Percentiles rank a stretch among this genome's conserved stretches.
Evolutionary conservation across 2,888 invertebrate genomes (phyloP).

Genomic region (Noctua fimbriata): DNA sequence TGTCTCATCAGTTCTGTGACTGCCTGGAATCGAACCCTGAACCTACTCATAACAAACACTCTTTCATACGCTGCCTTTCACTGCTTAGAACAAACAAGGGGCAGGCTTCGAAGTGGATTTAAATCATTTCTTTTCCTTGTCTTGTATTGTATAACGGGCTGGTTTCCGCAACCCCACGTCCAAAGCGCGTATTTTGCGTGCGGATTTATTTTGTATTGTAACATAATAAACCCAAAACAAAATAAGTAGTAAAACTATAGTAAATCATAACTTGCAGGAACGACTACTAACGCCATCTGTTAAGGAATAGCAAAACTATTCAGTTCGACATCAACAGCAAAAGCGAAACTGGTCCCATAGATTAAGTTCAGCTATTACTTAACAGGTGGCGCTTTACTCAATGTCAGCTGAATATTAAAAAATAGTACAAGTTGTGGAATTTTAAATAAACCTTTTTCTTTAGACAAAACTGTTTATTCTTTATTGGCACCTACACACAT

Average conservation of each 20-base stretch:
- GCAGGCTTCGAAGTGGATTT: background rate
- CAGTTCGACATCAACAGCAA: background rate
- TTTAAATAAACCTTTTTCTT: background rate
- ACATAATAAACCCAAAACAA: background rate
- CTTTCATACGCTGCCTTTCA: background rate
- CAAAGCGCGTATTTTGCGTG: too few species aligned
- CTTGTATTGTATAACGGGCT: too few species aligned
- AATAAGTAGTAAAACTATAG: background rate
- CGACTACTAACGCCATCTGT: slow-evolving; percentile 39
- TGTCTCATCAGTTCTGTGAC: too few species aligned
- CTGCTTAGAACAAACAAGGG: background rate
- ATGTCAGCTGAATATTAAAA: too few species aligned
- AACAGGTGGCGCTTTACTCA: slow-evolving; percentile 30
- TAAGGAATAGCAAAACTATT: background rate
- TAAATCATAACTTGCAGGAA: background rate
- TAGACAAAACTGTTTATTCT: background rate
- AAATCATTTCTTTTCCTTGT: background rate
- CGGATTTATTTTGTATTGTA: too few species aligned
- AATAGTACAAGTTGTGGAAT: background rate
- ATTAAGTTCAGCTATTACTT: slow-evolving; percentile 19
- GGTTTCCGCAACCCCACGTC: too few species aligned
- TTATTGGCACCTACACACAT: background rate
- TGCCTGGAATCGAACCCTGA: background rate
- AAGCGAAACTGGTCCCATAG: background rate
- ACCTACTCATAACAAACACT: background rate